These are phyloP conservation scores for Anguilla marmorata DNA, from an alignment of 2,797 vertebrate genomes.

Conservation along the genomic window DNA sequence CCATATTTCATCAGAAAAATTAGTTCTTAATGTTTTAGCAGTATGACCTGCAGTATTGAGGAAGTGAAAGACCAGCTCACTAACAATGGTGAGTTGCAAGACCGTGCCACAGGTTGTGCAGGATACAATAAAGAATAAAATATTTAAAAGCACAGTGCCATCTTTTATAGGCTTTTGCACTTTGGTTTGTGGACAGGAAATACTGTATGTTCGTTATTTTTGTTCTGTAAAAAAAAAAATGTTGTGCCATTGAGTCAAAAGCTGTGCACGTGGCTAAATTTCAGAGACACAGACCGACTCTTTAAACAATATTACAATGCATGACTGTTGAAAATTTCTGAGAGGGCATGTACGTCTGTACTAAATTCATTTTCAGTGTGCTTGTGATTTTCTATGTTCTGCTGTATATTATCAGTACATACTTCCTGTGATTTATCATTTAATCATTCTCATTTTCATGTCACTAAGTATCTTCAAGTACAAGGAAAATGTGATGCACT, in stretches of 20 bases:
- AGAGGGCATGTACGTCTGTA: background rate
- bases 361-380: background rate
- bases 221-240: no score
- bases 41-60: background rate
- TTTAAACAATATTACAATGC: no score
- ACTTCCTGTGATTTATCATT: background rate
- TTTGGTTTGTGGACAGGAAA: no score
- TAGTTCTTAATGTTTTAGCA: background rate
- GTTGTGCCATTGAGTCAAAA: no score
- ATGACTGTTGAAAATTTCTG: no score
- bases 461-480: background rate
- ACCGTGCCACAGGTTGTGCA: no score
- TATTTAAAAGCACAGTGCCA: no score
- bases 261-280: no score
- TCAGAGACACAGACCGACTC: no score
- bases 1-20: background rate
- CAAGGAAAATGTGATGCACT: background rate
- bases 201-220: no score
- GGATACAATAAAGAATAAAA: no score
- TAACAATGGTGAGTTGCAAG: background rate
- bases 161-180: no score
- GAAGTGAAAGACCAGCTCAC: background rate
- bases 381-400: background rate
- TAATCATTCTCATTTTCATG: background rate
- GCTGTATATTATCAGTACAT: background rate